These are phyloP conservation scores for Lithophane socia DNA, from an alignment of 2,888 invertebrate species.

Conservation along the genomic window DNA sequence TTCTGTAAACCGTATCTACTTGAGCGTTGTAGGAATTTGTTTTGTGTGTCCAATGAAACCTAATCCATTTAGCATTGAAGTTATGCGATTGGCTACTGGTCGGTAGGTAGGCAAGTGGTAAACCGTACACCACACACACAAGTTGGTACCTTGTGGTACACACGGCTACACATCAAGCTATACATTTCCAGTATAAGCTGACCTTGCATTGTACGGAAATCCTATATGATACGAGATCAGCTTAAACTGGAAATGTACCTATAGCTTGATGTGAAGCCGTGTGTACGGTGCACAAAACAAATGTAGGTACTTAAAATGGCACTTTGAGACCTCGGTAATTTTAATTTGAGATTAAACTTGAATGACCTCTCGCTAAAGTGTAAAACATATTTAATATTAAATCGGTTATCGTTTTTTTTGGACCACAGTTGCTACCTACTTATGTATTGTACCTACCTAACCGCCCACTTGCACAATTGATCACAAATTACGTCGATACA, in stretches of 20 bases:
- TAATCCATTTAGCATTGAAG: slow-evolving; percentile 61
- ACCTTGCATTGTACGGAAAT: no score
- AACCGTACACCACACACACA: slow-evolving; percentile 22
- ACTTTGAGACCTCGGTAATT: background rate
- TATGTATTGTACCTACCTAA: slow-evolving; percentile 9
- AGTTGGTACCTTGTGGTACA: slow-evolving; percentile 6
- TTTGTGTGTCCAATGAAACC: slow-evolving; percentile 58
- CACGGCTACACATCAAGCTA: no score
- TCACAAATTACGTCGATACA: slow-evolving; percentile 78
- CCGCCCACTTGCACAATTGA: slow-evolving; percentile 70
- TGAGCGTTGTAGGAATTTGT: slow-evolving; percentile 55
- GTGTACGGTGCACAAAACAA: slow-evolving; percentile 22
- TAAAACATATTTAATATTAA: background rate
- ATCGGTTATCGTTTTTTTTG: slow-evolving; percentile 17
- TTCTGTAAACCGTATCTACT: slow-evolving; percentile 26
- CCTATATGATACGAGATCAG: no score
- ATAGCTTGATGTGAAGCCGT: no score
- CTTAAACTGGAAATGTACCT: no score
- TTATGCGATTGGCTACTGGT: slow-evolving; percentile 55
- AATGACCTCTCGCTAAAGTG: background rate
- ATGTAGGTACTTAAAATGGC: background rate
- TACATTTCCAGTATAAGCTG: no score
- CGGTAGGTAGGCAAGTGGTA: slow-evolving; percentile 27
- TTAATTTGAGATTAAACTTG: background rate
- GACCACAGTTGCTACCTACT: background rate